These are phyloP conservation scores for Ischnus inquisitorius DNA, from an alignment of 2,888 invertebrate genomes.

Conservation along the genomic window DNA sequence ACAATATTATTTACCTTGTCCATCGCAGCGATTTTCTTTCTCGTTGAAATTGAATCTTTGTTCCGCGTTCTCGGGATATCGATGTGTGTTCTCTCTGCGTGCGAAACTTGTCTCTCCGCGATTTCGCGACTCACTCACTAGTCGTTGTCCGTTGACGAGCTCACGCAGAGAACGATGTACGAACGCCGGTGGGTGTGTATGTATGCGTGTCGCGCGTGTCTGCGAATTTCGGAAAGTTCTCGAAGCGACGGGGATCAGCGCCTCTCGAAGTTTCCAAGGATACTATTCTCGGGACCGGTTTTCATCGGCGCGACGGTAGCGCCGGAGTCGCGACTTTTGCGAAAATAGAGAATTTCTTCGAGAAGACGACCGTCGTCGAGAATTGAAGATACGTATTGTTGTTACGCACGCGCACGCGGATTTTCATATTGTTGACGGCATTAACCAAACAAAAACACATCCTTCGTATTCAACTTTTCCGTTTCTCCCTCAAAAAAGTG, in stretches of 20 bases:
- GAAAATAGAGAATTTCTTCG: not conserved
- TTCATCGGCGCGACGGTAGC: not conserved
- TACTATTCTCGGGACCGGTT: slow-evolving; percentile 14
- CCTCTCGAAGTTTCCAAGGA: slow-evolving; percentile 56
- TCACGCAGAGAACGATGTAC: slow-evolving; percentile 48
- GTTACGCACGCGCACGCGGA: not conserved
- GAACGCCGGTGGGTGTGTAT: slow-evolving; percentile 45
- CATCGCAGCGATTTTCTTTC: slow-evolving; percentile 32
- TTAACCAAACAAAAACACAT: no score
- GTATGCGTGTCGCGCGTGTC: slow-evolving; percentile 21
- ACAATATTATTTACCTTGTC: slow-evolving; percentile 42
- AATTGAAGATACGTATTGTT: slow-evolving; percentile 1
- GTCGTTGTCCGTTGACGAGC: slow-evolving; percentile 37
- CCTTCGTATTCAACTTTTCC: no score
- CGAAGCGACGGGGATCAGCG: slow-evolving; percentile 55
- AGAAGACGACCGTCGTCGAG: not conserved
- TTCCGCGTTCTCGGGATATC: not conserved
- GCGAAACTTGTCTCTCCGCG: slow-evolving; percentile 33
- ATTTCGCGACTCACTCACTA: slow-evolving; percentile 37
- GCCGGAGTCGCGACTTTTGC: not conserved
- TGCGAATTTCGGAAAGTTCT: slow-evolving; percentile 61
- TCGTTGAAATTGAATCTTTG: slow-evolving; percentile 7
- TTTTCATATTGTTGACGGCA: not conserved
- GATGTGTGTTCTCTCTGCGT: slow-evolving; percentile 39
- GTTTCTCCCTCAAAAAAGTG: no score